phyloP scores from a whole-genome alignment of 2,113 vertebrate species.

The Syngnathus floridae region DNA sequence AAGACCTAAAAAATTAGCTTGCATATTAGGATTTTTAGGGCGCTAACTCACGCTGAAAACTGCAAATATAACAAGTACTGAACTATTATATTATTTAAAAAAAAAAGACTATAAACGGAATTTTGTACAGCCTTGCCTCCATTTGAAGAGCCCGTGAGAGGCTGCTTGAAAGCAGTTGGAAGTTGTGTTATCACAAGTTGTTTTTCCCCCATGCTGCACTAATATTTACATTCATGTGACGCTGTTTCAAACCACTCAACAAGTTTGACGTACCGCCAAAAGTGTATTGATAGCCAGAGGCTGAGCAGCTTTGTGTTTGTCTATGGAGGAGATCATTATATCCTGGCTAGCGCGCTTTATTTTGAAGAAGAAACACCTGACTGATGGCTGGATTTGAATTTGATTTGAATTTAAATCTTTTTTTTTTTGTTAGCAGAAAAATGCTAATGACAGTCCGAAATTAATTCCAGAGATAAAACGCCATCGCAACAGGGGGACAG shows the following conservation, averaged over 20 bases:
- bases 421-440: conserved; percentile 27
- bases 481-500: conserved; percentile 7
- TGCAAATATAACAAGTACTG: background rate
- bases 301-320: background rate
- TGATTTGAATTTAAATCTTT: conserved; percentile 16
- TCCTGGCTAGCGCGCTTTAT: too few relatives aligned
- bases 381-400: conserved; percentile 5
- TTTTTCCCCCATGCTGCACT: background rate
- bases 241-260: background rate
- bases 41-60: background rate
- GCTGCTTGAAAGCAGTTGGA: background rate
- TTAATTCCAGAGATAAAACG: conserved; percentile 48
- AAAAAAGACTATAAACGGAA: background rate
- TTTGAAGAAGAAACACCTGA: conserved; percentile 21
- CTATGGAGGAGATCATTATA: background rate
- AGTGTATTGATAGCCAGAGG: background rate
- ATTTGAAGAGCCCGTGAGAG: background rate
- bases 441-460: conserved; percentile 39
- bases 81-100: background rate
- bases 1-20: too few relatives aligned
- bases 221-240: background rate
- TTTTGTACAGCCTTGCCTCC: background rate
- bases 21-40: background rate
- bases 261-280: background rate
- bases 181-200: background rate